Conservation (phyloP, 2,888 invertebrate genomes). For the Nephrotoma appendiculata region DNA sequence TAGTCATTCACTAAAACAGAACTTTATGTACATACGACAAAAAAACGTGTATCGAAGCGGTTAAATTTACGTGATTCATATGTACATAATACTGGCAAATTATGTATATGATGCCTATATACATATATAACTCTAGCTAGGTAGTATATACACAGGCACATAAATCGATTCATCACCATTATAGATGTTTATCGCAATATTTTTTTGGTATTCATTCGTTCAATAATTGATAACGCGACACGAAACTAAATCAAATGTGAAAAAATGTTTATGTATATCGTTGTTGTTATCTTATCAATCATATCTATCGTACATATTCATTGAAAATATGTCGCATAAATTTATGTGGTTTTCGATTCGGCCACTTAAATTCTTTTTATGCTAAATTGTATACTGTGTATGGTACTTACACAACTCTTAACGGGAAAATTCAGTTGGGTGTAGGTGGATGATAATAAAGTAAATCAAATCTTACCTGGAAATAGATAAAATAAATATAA, state of each 20-base stretch:
- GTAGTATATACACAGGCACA: not conserved
- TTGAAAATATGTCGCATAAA: not conserved
- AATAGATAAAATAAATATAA: not conserved
- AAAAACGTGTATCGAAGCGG: not conserved
- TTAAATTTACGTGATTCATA: not conserved
- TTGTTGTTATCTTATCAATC: not conserved
- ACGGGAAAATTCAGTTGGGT: not conserved
- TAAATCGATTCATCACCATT: not conserved
- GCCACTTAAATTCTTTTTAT: not conserved
- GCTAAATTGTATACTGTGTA: not conserved
- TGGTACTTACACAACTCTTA: not conserved
- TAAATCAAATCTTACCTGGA: not conserved
- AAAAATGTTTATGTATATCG: not conserved
- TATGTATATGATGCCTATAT: not conserved
- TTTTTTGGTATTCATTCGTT: not conserved
- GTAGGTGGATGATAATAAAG: not conserved
- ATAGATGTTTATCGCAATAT: not conserved
- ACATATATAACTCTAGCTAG: not conserved
- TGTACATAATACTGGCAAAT: not conserved
- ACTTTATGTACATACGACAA: not conserved
- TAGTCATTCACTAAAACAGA: not conserved
- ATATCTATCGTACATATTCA: not conserved
- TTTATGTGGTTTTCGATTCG: not conserved
- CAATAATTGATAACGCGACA: not conserved
- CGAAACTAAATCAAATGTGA: not conserved